phyloP scores from a whole-genome alignment of 1,140 invertebrate genomes.

The Ylistrum balloti region DNA sequence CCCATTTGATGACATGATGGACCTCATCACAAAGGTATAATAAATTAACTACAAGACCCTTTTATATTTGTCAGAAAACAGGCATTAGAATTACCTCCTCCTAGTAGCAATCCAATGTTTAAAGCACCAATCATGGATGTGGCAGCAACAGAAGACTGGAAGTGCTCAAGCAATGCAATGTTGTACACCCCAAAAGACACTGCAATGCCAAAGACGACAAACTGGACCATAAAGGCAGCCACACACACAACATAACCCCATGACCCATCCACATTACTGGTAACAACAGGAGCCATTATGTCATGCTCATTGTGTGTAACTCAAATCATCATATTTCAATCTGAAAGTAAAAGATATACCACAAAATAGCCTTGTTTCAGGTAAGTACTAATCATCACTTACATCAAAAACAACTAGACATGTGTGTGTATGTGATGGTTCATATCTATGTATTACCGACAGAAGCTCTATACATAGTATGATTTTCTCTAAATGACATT shows the following conservation, averaged over 20 bases:
- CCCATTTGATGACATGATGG: too few relatives aligned
- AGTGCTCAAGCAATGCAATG: conserved; percentile 69
- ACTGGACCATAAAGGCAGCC: conserved; percentile 71
- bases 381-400: too few relatives aligned
- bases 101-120: conserved; percentile 69
- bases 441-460: too few relatives aligned
- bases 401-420: too few relatives aligned
- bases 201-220: conserved; percentile 67
- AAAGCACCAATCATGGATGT: conserved; percentile 70
- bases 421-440: too few relatives aligned
- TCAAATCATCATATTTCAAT: not conserved
- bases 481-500: too few relatives aligned
- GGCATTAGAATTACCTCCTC: conserved; percentile 61
- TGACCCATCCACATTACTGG: not conserved
- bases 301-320: not conserved
- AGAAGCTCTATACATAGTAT: too few relatives aligned
- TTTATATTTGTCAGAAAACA: too few relatives aligned
- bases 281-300: not conserved
- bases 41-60: too few relatives aligned
- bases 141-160: conserved; percentile 58
- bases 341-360: too few relatives aligned
- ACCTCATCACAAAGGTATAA: too few relatives aligned
- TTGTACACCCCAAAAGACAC: conserved; percentile 70
- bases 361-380: too few relatives aligned
- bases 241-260: conserved; percentile 66